Conservation (phyloP, 2,797 vertebrate genomes). For the Paguma larvata region DNA sequence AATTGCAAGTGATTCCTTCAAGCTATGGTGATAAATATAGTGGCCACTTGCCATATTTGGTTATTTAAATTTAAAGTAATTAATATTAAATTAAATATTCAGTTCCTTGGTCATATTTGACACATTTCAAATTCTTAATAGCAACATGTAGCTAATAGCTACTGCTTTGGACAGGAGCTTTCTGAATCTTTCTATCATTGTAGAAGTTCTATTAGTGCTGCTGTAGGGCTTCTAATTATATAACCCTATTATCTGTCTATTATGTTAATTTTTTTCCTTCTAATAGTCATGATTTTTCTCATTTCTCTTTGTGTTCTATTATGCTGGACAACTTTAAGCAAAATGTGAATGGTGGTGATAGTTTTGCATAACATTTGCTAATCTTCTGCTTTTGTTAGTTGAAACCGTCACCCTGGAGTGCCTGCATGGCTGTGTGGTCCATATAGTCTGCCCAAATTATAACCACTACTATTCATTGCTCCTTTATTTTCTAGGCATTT, state of each 20-base stretch:
- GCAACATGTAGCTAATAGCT: not conserved
- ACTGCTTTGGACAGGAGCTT: not conserved
- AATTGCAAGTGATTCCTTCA: not conserved
- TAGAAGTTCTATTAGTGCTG: not conserved
- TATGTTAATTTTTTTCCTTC: not conserved
- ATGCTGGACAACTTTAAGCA: not conserved
- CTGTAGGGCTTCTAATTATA: not conserved
- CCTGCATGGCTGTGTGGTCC: not conserved
- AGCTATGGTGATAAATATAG: not conserved
- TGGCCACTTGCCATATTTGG: not conserved
- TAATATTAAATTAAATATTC: slow-evolving; percentile 25
- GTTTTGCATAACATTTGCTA: not conserved
- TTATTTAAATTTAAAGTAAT: slow-evolving; percentile 43
- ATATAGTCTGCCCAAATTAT: not conserved
- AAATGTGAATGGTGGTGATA: not conserved
- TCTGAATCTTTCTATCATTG: not conserved
- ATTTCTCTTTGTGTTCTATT: not conserved
- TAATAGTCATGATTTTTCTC: not conserved
- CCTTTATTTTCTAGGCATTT: not conserved
- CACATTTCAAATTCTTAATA: not conserved
- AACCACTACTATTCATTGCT: not conserved
- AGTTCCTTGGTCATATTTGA: not conserved
- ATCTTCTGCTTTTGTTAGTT: not conserved
- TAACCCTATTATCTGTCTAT: not conserved
- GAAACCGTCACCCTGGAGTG: not conserved